phyloP scores from a whole-genome alignment of 2,113 vertebrate species.

The Eulacestoma nigropectus region DNA sequence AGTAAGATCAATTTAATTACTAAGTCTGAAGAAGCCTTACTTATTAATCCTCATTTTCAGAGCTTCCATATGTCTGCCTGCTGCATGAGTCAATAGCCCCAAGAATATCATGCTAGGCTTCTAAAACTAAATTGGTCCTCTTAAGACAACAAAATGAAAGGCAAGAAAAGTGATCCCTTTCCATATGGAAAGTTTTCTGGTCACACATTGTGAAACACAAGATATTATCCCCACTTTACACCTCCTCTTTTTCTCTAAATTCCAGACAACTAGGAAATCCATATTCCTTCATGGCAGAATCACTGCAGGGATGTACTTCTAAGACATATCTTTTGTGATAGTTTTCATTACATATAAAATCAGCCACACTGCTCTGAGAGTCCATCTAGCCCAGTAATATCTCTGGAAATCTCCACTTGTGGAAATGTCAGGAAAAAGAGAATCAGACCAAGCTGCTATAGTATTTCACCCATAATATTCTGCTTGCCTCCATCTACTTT shows the following conservation, averaged over 20 bases:
- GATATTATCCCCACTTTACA: background rate
- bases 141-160: background rate
- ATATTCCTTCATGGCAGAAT: background rate
- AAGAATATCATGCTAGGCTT: background rate
- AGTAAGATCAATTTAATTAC: slow-evolving; percentile 34
- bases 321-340: background rate
- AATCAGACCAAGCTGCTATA: background rate
- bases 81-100: background rate
- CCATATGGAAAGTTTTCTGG: background rate
- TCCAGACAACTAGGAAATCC: background rate
- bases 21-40: background rate
- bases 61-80: background rate
- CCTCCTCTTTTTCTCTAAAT: background rate
- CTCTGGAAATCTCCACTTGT: background rate
- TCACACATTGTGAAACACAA: background rate
- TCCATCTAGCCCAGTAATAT: background rate
- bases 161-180: background rate
- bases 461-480: background rate
- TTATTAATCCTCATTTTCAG: slow-evolving; percentile 25
- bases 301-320: background rate
- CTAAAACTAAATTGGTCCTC: background rate
- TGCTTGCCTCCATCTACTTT: background rate
- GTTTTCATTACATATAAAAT: background rate
- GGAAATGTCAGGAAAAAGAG: background rate
- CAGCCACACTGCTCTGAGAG: background rate